Conservation (phyloP, 2,797 vertebrate genomes). For the Enteromius unitaeniatus region DNA sequence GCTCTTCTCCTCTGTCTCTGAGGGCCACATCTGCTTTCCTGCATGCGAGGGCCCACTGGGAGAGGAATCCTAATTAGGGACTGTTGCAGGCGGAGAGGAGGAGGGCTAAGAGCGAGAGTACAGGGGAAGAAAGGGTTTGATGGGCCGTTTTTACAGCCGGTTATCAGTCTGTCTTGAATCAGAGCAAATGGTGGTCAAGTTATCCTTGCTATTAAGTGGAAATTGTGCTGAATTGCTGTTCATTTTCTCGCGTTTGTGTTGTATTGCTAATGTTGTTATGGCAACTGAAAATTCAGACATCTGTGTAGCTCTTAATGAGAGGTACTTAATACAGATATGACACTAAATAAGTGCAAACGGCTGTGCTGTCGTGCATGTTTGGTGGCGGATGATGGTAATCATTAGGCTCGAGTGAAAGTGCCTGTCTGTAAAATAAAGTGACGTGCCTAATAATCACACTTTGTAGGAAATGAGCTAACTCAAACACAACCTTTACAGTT, state of each 20-base stretch:
- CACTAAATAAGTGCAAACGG: neutral
- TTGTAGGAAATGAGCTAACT: neutral
- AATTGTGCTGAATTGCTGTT: slow-evolving; percentile 9
- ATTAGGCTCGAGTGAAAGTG: neutral
- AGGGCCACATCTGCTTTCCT: slow-evolving; percentile 82
- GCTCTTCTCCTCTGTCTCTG: slow-evolving; percentile 62
- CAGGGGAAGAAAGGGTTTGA: slow-evolving; percentile 21
- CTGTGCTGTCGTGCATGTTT: neutral
- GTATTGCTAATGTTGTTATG: slow-evolving; percentile 37
- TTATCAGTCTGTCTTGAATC: slow-evolving; percentile 22
- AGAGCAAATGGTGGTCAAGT: slow-evolving; percentile 13
- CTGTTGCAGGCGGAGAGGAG: slow-evolving; percentile 71
- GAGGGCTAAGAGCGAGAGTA: slow-evolving; percentile 66
- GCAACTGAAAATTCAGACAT: slow-evolving; percentile 1
- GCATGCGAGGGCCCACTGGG: slow-evolving; percentile 71
- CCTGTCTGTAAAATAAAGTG: slow-evolving; percentile 1
- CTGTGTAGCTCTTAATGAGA: slow-evolving; percentile 26
- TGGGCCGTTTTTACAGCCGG: slow-evolving; percentile 3
- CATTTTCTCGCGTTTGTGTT: neutral
- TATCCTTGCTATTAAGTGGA: neutral
- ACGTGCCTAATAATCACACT: neutral
- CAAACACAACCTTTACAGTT: neutral
- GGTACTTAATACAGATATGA: slow-evolving; percentile 27
- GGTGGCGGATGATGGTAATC: neutral
- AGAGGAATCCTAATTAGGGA: slow-evolving; percentile 82